These are phyloP conservation scores for Eupithecia pulchellata DNA, from an alignment of 2,888 invertebrate species.

Conservation along the genomic window DNA sequence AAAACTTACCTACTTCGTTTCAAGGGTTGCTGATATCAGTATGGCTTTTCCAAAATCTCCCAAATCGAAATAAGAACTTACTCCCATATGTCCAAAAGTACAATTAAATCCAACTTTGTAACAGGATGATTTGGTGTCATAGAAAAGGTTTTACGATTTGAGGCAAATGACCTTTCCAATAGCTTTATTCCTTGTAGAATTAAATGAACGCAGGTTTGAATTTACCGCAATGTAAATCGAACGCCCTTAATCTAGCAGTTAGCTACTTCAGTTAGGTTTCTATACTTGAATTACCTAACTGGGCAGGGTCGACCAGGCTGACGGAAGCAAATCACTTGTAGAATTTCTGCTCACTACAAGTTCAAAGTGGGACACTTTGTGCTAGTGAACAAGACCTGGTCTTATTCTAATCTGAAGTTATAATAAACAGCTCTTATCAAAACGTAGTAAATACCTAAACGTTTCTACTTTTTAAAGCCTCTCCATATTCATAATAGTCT, in stretches of 20 bases:
- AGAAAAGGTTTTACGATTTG: background rate
- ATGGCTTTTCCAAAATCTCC: background rate
- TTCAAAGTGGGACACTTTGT: constrained; percentile 16
- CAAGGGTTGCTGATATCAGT: background rate
- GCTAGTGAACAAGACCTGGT: no score
- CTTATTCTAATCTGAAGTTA: background rate
- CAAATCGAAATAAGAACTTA: no score
- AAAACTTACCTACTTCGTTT: background rate
- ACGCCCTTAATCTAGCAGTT: background rate
- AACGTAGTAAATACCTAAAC: background rate
- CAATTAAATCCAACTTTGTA: background rate
- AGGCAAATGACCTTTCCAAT: background rate
- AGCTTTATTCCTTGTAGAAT: background rate
- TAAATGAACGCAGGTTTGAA: background rate
- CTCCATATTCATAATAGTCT: no score
- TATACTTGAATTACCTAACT: constrained; percentile 22
- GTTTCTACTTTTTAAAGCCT: background rate
- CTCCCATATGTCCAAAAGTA: background rate
- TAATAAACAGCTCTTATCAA: background rate
- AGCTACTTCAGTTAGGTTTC: constrained; percentile 24
- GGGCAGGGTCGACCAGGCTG: constrained; percentile 27
- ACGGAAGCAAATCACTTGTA: constrained; percentile 22
- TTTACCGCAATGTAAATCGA: background rate
- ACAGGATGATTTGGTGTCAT: background rate
- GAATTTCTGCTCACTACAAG: constrained; percentile 8